Evolutionary conservation across 2,888 invertebrate species (phyloP).

Genomic region (Eudemis profundana): DNA sequence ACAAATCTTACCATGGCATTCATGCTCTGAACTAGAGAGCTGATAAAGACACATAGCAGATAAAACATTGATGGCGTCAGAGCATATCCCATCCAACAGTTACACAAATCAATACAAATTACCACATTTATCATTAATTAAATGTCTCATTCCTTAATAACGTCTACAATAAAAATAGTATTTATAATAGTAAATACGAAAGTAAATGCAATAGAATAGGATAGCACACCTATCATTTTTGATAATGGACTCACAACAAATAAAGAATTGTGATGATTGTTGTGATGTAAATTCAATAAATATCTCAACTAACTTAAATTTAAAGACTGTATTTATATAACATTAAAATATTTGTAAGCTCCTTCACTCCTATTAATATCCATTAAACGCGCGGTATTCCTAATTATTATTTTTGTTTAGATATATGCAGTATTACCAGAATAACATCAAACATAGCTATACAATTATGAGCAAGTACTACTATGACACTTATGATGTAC

Average conservation of each 20-base stretch:
- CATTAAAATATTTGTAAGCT: slow-evolving; percentile 12
- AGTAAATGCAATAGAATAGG: slow-evolving; percentile 46
- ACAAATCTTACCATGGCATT: slow-evolving; percentile 25
- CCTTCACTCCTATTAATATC: slow-evolving; percentile 7
- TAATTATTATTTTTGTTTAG: neutral
- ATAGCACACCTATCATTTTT: slow-evolving; percentile 27
- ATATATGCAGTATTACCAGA: slow-evolving; percentile 19
- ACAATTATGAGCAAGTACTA: slow-evolving; percentile 36
- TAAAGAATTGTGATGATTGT: slow-evolving; percentile 16
- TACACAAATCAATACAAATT: slow-evolving; percentile 15
- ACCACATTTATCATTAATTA: slow-evolving; percentile 10
- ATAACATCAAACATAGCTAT: slow-evolving; percentile 28
- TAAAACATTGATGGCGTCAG: slow-evolving; percentile 11
- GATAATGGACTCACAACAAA: slow-evolving; percentile 12
- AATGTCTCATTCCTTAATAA: slow-evolving; percentile 13
- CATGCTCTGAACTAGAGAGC: slow-evolving; percentile 16
- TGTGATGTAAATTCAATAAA: slow-evolving; percentile 25
- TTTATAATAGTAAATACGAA: slow-evolving; percentile 32
- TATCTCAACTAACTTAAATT: slow-evolving; percentile 17
- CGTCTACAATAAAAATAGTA: slow-evolving; percentile 21
- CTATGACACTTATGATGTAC: slow-evolving; percentile 40
- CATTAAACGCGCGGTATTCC: neutral
- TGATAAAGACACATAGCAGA: slow-evolving; percentile 1
- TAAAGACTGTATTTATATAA: slow-evolving; percentile 3
- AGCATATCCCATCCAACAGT: neutral